phyloP scores from a whole-genome alignment of 1,140 invertebrate species.

The Trichonephila clavipes region DNA sequence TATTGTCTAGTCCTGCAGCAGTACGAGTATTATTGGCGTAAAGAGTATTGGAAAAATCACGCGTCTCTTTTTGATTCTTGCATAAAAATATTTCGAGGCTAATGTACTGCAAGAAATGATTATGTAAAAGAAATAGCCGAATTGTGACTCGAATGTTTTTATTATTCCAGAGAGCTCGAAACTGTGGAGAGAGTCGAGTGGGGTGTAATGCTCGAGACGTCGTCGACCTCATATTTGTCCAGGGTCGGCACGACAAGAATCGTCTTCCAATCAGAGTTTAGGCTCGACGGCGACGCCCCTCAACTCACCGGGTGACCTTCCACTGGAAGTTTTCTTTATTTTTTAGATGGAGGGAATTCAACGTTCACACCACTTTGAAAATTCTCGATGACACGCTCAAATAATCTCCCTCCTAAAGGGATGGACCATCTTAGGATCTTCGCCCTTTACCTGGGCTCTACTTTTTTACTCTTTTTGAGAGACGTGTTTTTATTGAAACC shows the following conservation, averaged over 20 bases:
- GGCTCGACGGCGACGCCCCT: constrained; percentile 74
- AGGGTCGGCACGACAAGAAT: constrained; percentile 65
- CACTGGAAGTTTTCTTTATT: constrained; percentile 46
- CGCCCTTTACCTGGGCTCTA: not conserved
- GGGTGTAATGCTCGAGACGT: not conserved
- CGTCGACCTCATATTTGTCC: constrained; percentile 53
- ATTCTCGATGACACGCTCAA: constrained; percentile 4
- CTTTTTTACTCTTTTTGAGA: constrained; percentile 59
- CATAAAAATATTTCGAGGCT: not conserved
- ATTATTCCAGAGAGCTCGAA: not conserved
- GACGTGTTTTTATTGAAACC: constrained; percentile 42
- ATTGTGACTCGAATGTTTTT: not conserved
- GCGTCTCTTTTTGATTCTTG: not conserved
- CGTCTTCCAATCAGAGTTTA: constrained; percentile 76
- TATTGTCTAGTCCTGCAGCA: not conserved
- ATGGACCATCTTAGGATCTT: constrained; percentile 1
- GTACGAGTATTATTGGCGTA: too few species aligned
- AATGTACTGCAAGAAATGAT: not conserved
- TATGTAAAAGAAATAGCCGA: not conserved
- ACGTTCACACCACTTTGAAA: not conserved
- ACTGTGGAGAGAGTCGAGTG: not conserved
- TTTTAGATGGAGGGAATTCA: not conserved
- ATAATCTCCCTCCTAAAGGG: not conserved
- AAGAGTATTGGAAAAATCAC: not conserved
- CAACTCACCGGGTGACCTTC: constrained; percentile 56